These are phyloP conservation scores for Podotricha telesiphe DNA, from an alignment of 2,888 invertebrate species.

Conservation along the genomic window DNA sequence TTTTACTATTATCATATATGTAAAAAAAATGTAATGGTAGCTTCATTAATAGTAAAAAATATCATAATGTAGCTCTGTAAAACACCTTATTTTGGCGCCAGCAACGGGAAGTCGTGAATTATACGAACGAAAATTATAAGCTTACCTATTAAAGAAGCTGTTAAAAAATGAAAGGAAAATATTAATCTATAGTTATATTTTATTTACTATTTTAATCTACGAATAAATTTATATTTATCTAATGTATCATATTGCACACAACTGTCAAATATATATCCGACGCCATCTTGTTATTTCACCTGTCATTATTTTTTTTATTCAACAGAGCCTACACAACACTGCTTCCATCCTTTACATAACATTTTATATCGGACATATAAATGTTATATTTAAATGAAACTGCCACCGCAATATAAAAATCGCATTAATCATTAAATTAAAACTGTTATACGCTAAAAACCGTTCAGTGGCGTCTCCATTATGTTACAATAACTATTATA, in stretches of 20 bases:
- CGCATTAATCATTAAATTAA: slow-evolving; percentile 13
- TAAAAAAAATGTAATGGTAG: too few species aligned
- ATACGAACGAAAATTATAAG: too few species aligned
- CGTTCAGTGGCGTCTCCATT: slow-evolving; percentile 14
- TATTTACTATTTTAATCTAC: background rate
- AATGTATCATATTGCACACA: too few species aligned
- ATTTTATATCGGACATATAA: background rate
- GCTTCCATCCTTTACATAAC: slow-evolving; percentile 2
- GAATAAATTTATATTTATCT: background rate
- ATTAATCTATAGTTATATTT: too few species aligned
- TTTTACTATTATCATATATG: too few species aligned
- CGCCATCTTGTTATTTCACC: background rate
- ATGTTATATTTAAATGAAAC: slow-evolving; percentile 6
- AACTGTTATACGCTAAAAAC: slow-evolving; percentile 7
- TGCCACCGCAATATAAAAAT: background rate
- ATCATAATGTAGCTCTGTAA: too few species aligned
- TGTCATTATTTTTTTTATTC: background rate
- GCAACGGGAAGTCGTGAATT: too few species aligned
- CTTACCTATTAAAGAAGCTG: too few species aligned
- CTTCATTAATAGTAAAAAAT: too few species aligned
- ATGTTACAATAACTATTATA: slow-evolving; percentile 10
- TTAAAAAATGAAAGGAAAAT: too few species aligned
- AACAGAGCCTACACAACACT: background rate
- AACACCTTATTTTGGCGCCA: too few species aligned
- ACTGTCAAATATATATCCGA: background rate